Base-by-base conservation (phyloP, 1,140 invertebrate species). In the Panulirus ornatus region DNA sequence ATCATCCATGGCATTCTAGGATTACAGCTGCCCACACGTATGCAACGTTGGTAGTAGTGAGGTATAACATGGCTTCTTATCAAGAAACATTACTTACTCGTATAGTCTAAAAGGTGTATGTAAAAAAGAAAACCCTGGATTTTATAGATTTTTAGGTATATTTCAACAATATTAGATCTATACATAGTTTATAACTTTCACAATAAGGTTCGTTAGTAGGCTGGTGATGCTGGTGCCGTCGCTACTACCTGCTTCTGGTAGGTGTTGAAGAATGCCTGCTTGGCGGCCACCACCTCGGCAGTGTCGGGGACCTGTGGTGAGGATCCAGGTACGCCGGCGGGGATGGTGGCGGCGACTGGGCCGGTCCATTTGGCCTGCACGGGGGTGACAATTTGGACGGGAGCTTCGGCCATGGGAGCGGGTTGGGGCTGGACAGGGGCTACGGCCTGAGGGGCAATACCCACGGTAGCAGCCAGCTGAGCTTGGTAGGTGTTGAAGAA, bases 401-500 rank as follows among this genome's bases (percentile, higher is more conserved):
- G 58, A 8, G 66, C 54, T 8, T 42, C 40, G 42, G 83, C 78
- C 8, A 9, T 19, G 3, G 36, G 54, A 51, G 47, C 22, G 42
- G 78, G 30, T 22, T 54, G n/a, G n/a, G n/a, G n/a, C n/a, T n/a
- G n/a, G 19, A 34, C 19, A 38, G 44, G 5, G 11, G 16, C 36
- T 40, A 27, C n/a, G 8, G n/a, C n/a, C 0, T 30, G 58, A 30
- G 51, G 47, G 30, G 44, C 38, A 66, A 27, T 36, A n/a, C 58
- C 42, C 14, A 47, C 42, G 19, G 88, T 81, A 36, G 78, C 81
- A 47, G 78, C 78, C 27, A 82, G 34, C 79, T 83, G 88, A 44
- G 78, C 63, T 2, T 44, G 30, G 79, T 79, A 92, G 75, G 66
- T 70, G 38, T 84, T 66, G 44, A 83, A 47, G 84, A 92, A 92